A percentile compares a stretch with the other conserved stretches of the same genome.
Conservation (phyloP, 2,113 vertebrate genomes). For the Parus major region DNA sequence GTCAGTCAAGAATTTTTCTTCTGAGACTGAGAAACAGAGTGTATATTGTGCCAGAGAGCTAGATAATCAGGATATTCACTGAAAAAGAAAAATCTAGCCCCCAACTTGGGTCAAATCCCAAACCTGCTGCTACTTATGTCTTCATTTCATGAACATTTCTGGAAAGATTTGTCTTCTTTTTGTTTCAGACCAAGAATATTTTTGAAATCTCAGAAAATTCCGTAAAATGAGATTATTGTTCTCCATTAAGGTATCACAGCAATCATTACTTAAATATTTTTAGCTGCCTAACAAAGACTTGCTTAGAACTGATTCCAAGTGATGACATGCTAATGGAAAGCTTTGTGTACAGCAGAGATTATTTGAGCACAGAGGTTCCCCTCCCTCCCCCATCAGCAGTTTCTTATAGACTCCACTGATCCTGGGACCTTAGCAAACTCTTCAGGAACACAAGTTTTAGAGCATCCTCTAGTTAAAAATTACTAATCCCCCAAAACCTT, state of each 20-base stretch:
- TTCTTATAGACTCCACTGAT: not conserved
- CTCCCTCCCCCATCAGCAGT: not conserved
- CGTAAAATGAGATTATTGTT: not conserved
- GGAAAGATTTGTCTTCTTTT: not conserved
- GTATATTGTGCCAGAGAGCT: not conserved
- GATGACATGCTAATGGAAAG: slow-evolving; percentile 43
- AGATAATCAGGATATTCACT: not conserved
- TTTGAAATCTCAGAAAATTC: slow-evolving; percentile 17
- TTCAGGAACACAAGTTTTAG: not conserved
- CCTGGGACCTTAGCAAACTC: not conserved
- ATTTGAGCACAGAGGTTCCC: not conserved
- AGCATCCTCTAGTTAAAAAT: not conserved
- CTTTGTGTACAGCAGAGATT: not conserved
- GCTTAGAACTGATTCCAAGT: slow-evolving; percentile 32
- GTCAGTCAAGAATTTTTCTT: not conserved
- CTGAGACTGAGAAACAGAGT: not conserved
- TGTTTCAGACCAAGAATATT: not conserved
- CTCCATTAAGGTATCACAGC: not conserved
- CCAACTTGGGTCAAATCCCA: not conserved
- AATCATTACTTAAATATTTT: slow-evolving; percentile 13
- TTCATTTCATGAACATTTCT: not conserved
- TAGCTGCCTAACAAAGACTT: not conserved
- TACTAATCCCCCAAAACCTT: not conserved
- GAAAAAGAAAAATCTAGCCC: not conserved
- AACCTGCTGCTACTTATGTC: not conserved